A percentile compares a stretch with the other conserved stretches of the same genome.
These are phyloP conservation scores for Drosophila melanica DNA, from an alignment of 1,140 invertebrate species.

Conservation along the genomic window DNA sequence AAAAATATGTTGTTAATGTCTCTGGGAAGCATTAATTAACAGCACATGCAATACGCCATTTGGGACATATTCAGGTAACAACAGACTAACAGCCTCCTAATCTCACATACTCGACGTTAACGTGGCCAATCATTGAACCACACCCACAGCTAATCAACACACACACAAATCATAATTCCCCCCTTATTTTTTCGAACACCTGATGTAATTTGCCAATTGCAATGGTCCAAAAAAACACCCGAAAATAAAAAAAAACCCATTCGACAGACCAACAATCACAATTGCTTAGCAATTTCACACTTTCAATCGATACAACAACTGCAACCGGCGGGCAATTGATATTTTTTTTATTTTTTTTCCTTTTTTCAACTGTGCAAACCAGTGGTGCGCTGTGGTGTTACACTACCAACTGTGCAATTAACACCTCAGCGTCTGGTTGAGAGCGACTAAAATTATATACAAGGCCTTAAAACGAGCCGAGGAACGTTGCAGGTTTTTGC, in stretches of 20 bases:
- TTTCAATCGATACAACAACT: constrained; percentile 65
- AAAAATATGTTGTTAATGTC: no score
- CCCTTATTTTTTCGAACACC: constrained; percentile 48
- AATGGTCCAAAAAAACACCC: constrained; percentile 28
- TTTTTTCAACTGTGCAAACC: not conserved
- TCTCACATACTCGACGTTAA: constrained; percentile 49
- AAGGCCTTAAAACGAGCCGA: constrained; percentile 52
- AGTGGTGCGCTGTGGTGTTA: constrained; percentile 9
- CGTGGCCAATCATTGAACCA: constrained; percentile 66
- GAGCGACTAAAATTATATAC: constrained; percentile 64
- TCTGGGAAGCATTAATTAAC: constrained; percentile 1
- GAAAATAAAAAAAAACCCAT: constrained; percentile 44
- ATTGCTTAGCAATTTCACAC: constrained; percentile 81
- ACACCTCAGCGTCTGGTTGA: constrained; percentile 64
- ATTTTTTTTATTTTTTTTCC: not conserved
- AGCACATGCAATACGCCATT: constrained; percentile 12
- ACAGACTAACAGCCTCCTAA: constrained; percentile 24
- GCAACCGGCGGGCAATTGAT: constrained; percentile 56
- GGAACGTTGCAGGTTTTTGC: constrained; percentile 48
- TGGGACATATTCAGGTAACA: constrained; percentile 8
- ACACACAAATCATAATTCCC: constrained; percentile 74
- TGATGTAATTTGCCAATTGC: constrained; percentile 77
- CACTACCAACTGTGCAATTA: constrained; percentile 77
- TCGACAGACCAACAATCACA: constrained; percentile 64
- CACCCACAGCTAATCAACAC: constrained; percentile 72